Percentiles rank a stretch among this genome's conserved stretches.
These are phyloP conservation scores for Daphoenositta chrysoptera DNA, from an alignment of 2,113 vertebrate species.

Conservation along the genomic window DNA sequence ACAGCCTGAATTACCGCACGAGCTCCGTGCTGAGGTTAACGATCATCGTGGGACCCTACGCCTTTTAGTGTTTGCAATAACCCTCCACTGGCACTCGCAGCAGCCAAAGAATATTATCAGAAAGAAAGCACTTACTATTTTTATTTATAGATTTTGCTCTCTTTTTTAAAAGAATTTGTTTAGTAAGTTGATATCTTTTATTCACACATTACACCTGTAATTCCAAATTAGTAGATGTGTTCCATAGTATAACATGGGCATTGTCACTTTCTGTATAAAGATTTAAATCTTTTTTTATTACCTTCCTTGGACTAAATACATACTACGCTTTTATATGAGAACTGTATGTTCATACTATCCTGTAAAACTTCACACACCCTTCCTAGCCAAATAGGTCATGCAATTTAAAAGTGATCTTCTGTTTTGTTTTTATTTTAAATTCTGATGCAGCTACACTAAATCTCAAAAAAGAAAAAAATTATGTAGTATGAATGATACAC, in stretches of 20 bases:
- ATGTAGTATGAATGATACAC: conserved; percentile 27
- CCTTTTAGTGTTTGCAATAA: conserved; percentile 74
- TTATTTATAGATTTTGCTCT: conserved; percentile 80
- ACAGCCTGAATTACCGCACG: conserved; percentile 88
- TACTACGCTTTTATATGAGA: conserved; percentile 54
- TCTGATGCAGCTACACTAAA: conserved; percentile 45
- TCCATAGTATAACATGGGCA: conserved; percentile 72
- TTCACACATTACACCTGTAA: conserved; percentile 66
- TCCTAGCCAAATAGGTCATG: conserved; percentile 47
- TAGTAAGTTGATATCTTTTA: conserved; percentile 70
- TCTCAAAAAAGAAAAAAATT: conserved; percentile 13
- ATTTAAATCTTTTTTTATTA: conserved; percentile 66
- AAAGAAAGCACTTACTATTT: conserved; percentile 75
- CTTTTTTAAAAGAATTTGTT: conserved; percentile 51
- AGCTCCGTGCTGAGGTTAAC: conserved; percentile 94
- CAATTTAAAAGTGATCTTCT: conserved; percentile 30
- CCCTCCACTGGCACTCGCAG: conserved; percentile 39
- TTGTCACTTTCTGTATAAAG: conserved; percentile 77
- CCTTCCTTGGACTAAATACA: conserved; percentile 64
- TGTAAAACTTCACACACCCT: conserved; percentile 45
- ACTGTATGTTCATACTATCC: conserved; percentile 34
- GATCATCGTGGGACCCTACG: conserved; percentile 91
- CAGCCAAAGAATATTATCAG: conserved; percentile 68
- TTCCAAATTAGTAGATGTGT: conserved; percentile 65
- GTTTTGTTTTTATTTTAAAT: conserved; percentile 26